These are phyloP conservation scores for Drosophila tani DNA, from an alignment of 1,140 invertebrate species.

Conservation along the genomic window DNA sequence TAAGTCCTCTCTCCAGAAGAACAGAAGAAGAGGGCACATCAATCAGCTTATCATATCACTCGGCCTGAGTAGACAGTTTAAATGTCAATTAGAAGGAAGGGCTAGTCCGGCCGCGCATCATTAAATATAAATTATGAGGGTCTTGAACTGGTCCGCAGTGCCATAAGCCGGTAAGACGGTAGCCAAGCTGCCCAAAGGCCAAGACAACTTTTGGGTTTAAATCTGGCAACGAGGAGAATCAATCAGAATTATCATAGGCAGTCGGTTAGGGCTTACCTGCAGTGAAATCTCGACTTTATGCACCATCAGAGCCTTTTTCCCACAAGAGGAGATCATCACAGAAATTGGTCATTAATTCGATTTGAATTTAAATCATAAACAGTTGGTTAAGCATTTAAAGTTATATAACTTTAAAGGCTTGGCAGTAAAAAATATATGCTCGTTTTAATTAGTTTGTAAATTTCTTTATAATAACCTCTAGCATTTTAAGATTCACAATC, in stretches of 20 bases:
- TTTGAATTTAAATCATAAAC: not conserved
- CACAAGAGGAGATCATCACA: not conserved
- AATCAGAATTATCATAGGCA: conserved; percentile 49
- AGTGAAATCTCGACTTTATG: conserved; percentile 3
- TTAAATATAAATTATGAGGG: conserved; percentile 82
- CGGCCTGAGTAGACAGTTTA: conserved; percentile 70
- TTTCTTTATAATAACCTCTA: no score
- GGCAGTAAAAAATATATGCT: no score
- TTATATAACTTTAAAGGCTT: not conserved
- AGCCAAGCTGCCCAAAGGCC: conserved; percentile 30
- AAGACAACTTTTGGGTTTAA: conserved; percentile 24
- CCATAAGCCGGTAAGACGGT: conserved; percentile 39
- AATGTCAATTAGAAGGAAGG: conserved; percentile 73
- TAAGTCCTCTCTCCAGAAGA: conserved; percentile 34
- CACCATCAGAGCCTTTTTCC: not conserved
- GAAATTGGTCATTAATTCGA: not conserved
- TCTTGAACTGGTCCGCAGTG: conserved; percentile 39
- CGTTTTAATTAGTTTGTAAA: no score
- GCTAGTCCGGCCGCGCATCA: conserved; percentile 58
- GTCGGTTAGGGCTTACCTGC: conserved; percentile 2
- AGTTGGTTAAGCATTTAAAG: not conserved
- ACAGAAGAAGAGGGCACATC: conserved; percentile 44
- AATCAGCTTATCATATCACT: conserved; percentile 77
- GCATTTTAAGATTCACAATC: not conserved
- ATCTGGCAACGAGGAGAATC: conserved; percentile 26